A percentile compares a stretch with the other conserved stretches of the same genome.
Conservation (phyloP, 92 coral and sea anemone genomes). For the Plumapathes pennacea region DNA sequence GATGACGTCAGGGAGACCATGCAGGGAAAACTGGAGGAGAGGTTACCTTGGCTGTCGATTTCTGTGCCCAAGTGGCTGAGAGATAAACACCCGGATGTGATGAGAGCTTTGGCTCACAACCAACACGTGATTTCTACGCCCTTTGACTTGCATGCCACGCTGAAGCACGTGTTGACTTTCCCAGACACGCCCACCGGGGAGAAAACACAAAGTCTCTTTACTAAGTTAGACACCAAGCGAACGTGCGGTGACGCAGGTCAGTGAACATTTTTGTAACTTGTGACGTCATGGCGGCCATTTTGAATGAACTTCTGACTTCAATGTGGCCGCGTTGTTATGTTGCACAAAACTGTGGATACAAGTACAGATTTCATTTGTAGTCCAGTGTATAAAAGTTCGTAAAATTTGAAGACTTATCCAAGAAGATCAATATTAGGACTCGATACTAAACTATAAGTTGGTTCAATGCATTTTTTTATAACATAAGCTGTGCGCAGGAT, state of each 20-base stretch:
- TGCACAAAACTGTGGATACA: no score
- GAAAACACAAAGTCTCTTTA: constrained; percentile 70
- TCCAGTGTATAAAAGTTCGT: no score
- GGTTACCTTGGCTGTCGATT: constrained; percentile 92
- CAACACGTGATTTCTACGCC: constrained; percentile 74
- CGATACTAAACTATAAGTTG: no score
- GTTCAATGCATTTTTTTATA: no score
- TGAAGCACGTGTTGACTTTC: constrained; percentile 78
- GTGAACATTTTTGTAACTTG: constrained; percentile 1
- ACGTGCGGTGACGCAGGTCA: constrained; percentile 80
- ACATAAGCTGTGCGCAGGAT: no score
- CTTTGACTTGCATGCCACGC: constrained; percentile 83
- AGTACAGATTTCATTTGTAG: no score
- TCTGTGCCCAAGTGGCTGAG: constrained; percentile 83
- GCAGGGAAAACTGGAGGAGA: constrained; percentile 94
- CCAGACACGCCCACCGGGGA: constrained; percentile 68
- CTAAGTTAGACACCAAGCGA: constrained; percentile 50
- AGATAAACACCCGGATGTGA: constrained; percentile 59
- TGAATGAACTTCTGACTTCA: no score
- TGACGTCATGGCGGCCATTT: no score
- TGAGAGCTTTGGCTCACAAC: constrained; percentile 66
- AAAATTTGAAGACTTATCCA: no score
- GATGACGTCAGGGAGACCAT: constrained; percentile 79
- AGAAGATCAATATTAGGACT: no score
- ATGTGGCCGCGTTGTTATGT: no score